These are phyloP conservation scores for Penaeus japonicus DNA, from an alignment of 1,140 invertebrate genomes.

Conservation along the genomic window DNA sequence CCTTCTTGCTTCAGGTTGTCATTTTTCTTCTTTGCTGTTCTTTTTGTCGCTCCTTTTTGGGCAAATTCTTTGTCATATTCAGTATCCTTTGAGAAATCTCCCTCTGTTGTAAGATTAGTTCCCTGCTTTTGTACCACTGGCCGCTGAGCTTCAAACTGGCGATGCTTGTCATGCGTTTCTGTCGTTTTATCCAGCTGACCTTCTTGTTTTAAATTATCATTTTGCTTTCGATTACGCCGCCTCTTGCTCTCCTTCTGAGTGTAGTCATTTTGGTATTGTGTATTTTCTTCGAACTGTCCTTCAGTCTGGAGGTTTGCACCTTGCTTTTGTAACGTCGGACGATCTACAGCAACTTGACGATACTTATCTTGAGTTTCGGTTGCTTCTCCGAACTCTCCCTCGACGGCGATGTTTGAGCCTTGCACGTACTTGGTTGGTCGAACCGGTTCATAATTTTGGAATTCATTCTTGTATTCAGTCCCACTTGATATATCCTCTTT, in stretches of 20 bases:
- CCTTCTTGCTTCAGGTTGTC: constrained; percentile 17
- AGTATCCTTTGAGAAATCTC: constrained; percentile 7
- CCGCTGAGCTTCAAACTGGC: background rate
- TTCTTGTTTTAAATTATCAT: constrained; percentile 8
- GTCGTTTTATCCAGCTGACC: background rate
- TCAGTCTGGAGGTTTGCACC: no score
- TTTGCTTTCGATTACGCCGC: background rate
- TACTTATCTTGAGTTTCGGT: constrained; percentile 24
- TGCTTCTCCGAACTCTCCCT: constrained; percentile 15
- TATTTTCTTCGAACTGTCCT: no score
- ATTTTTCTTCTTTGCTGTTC: background rate
- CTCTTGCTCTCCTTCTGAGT: background rate
- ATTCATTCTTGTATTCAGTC: constrained; percentile 28
- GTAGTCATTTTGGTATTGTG: no score
- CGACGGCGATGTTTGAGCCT: constrained; percentile 13
- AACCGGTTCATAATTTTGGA: background rate
- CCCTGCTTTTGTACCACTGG: constrained; percentile 15
- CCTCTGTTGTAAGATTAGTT: constrained; percentile 10
- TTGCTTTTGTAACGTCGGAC: background rate
- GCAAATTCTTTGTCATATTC: constrained; percentile 25
- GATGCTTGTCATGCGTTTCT: background rate
- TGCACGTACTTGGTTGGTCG: constrained; percentile 23
- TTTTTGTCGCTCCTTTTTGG: background rate
- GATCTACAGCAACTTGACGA: background rate
- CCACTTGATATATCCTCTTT: constrained; percentile 1